Evolutionary conservation across 64 coral and sea anemone species (phyloP).

Genomic region (Stylophora pistillata): DNA sequence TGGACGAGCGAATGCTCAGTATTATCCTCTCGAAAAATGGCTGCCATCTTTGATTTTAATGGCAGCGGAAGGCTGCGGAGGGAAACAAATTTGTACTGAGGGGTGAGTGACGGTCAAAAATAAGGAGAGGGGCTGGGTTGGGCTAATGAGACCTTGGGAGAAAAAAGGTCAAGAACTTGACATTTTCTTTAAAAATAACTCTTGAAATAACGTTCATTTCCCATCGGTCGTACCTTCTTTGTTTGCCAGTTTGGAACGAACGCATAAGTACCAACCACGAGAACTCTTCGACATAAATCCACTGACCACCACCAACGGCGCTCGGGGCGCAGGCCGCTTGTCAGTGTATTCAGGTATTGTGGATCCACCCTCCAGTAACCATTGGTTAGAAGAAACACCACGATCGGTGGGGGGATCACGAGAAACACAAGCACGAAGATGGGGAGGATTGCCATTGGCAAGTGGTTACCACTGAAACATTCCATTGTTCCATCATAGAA

Average conservation of each 20-base stretch:
- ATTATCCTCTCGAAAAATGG: too few species aligned
- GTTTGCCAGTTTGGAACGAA: slow-evolving; percentile 66
- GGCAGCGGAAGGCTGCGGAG: too few species aligned
- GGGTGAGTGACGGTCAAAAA: too few species aligned
- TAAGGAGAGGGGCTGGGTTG: too few species aligned
- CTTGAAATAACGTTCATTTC: not conserved
- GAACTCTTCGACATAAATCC: slow-evolving; percentile 67
- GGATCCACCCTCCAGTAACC: slow-evolving; percentile 64
- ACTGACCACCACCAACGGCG: slow-evolving; percentile 83
- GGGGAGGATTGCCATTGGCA: slow-evolving; percentile 52
- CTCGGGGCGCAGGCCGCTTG: slow-evolving; percentile 36
- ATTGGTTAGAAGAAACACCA: slow-evolving; percentile 55
- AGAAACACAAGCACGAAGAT: slow-evolving; percentile 35
- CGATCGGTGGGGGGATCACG: slow-evolving; percentile 60
- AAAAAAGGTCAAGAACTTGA: too few species aligned
- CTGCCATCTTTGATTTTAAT: too few species aligned
- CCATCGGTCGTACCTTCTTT: slow-evolving; percentile 50
- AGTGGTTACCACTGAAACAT: slow-evolving; percentile 66
- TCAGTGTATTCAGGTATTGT: slow-evolving; percentile 75
- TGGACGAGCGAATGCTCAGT: too few species aligned
- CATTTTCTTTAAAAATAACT: too few species aligned
- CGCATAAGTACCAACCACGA: slow-evolving; percentile 56
- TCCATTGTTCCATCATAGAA: slow-evolving; percentile 63
- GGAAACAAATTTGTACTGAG: too few species aligned
- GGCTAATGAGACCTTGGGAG: too few species aligned